Evolutionary conservation across 1,140 invertebrate genomes (phyloP).

Genomic region (Homarus americanus): DNA sequence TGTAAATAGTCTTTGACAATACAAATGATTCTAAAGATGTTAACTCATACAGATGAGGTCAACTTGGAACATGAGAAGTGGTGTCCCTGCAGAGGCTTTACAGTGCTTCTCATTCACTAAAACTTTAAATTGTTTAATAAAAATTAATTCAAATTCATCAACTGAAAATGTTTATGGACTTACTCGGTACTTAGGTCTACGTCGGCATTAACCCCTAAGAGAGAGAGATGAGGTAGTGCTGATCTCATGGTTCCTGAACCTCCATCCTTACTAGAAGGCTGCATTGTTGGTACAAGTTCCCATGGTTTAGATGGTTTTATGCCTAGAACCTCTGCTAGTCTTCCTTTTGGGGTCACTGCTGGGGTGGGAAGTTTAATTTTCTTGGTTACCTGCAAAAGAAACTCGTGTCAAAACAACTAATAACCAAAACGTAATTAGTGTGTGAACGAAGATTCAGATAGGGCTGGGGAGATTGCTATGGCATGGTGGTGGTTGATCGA

Average conservation of each 20-base stretch:
- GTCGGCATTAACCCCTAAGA: conserved; percentile 46
- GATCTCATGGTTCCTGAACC: conserved; percentile 36
- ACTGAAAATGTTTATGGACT: not conserved
- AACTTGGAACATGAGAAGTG: too few species aligned
- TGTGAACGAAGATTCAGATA: too few species aligned
- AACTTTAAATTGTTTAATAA: too few species aligned
- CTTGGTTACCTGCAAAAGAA: conserved; percentile 32
- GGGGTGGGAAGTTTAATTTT: conserved; percentile 34
- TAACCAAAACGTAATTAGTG: too few species aligned
- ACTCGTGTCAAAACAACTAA: too few species aligned
- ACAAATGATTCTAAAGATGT: too few species aligned
- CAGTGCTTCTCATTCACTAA: too few species aligned
- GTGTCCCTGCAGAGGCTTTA: too few species aligned
- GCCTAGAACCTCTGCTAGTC: conserved; percentile 63
- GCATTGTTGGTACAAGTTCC: conserved; percentile 52
- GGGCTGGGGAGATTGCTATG: too few species aligned
- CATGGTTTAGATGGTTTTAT: conserved; percentile 59
- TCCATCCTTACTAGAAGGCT: conserved; percentile 44
- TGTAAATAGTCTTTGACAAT: too few species aligned
- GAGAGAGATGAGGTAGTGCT: conserved; percentile 61
- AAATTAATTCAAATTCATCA: not conserved
- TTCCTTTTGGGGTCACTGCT: conserved; percentile 63
- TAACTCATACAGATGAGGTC: too few species aligned
- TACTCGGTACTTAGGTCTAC: conserved; percentile 45
- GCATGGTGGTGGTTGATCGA: too few species aligned